phyloP scores from a whole-genome alignment of 2,797 vertebrate species.

The Orestias chungarensis region DNA sequence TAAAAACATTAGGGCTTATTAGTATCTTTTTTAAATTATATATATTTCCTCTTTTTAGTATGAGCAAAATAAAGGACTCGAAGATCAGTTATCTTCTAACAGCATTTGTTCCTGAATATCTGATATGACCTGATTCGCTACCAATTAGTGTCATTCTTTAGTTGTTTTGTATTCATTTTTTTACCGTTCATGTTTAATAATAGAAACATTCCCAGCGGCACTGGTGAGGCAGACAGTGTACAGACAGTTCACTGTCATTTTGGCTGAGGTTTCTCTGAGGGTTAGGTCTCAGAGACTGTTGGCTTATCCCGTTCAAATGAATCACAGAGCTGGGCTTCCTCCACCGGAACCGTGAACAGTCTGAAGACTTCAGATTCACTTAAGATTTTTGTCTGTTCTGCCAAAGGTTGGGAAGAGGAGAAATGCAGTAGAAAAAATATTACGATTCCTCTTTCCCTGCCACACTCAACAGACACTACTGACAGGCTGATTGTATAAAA shows the following conservation, averaged over 20 bases:
- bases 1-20: not conserved
- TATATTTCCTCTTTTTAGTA: not conserved
- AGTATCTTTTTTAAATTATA: not conserved
- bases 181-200: slow-evolving; percentile 1
- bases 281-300: slow-evolving; percentile 23
- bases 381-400: slow-evolving; percentile 8
- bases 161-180: slow-evolving; percentile 7
- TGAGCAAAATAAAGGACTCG: not conserved
- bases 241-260: slow-evolving; percentile 2
- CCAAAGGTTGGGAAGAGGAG: slow-evolving; percentile 3
- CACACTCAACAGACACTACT: not conserved
- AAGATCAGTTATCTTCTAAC: not conserved
- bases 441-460: not conserved
- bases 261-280: slow-evolving; percentile 13
- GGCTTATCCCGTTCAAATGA: slow-evolving; percentile 21
- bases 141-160: slow-evolving; percentile 9
- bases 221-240: slow-evolving; percentile 10
- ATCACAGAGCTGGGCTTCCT: slow-evolving; percentile 20
- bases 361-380: slow-evolving; percentile 22
- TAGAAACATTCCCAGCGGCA: slow-evolving; percentile 1
- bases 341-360: slow-evolving; percentile 15
- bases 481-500: not conserved
- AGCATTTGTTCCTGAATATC: not conserved
- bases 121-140: slow-evolving; percentile 16
- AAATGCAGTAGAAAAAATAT: not conserved